phyloP scores from a whole-genome alignment of 2,113 vertebrate genomes.

The Mastomys natalensis region DNA sequence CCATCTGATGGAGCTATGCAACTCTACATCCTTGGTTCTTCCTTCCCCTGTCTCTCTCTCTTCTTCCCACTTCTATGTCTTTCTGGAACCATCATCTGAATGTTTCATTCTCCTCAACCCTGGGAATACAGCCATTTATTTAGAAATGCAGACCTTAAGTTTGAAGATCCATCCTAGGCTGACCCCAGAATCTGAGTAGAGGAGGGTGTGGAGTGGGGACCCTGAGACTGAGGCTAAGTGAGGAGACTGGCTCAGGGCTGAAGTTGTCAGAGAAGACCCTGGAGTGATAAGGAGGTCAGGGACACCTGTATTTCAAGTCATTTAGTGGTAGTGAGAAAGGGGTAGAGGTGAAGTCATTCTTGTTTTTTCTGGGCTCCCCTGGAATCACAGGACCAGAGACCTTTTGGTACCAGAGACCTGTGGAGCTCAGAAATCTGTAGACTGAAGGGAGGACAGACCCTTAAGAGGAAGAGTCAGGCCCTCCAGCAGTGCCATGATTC shows the following conservation, averaged over 20 bases:
- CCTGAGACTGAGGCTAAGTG: no score
- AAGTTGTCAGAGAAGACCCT: neutral
- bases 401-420: neutral
- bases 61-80: neutral
- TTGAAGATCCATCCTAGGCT: neutral
- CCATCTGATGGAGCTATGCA: neutral
- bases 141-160: neutral
- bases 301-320: neutral
- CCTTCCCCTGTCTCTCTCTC: neutral
- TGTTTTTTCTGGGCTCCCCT: neutral
- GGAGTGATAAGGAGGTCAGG: neutral
- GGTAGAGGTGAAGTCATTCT: neutral
- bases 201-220: neutral
- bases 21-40: neutral
- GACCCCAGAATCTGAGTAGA: neutral
- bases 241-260: neutral
- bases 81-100: neutral
- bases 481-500: neutral
- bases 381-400: neutral
- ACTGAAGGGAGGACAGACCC: neutral
- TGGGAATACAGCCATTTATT: neutral
- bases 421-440: neutral
- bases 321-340: neutral
- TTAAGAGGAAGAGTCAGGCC: neutral
- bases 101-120: neutral